phyloP scores from a whole-genome alignment of 2,888 invertebrate species.

The Ramazzottius varieornatus region DNA sequence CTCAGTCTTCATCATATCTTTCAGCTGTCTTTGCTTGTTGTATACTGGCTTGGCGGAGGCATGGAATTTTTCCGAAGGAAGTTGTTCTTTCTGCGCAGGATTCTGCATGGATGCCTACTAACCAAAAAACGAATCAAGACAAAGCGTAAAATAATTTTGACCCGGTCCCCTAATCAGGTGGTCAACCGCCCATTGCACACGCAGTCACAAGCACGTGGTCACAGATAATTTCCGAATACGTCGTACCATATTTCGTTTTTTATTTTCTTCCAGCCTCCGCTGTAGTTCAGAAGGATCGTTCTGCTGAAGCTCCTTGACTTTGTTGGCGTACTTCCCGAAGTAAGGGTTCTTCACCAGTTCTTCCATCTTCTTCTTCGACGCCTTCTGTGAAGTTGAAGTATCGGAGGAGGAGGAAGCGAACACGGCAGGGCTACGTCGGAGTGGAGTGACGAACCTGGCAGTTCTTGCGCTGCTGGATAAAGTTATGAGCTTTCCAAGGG shows the following conservation, averaged over 20 bases:
- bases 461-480: too few species aligned
- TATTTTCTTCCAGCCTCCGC: neutral
- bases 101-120: too few species aligned
- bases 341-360: slow-evolving; percentile 40
- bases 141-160: too few species aligned
- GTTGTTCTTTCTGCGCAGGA: too few species aligned
- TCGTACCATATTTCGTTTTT: neutral
- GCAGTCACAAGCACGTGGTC: too few species aligned
- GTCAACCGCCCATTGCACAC: too few species aligned
- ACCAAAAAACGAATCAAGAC: too few species aligned
- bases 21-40: neutral
- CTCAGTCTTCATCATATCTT: neutral
- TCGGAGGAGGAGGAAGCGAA: neutral
- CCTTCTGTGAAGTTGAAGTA: neutral
- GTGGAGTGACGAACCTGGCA: too few species aligned
- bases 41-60: neutral
- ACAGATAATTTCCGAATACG: neutral
- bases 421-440: too few species aligned
- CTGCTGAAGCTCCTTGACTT: slow-evolving; percentile 43
- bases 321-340: slow-evolving; percentile 49
- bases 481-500: too few species aligned
- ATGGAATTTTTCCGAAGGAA: too few species aligned
- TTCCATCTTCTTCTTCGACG: slow-evolving; percentile 14
- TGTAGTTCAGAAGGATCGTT: slow-evolving; percentile 6
- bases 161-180: too few species aligned